These are phyloP conservation scores for Salmo trutta DNA, from an alignment of 2,797 vertebrate species.

Conservation along the genomic window DNA sequence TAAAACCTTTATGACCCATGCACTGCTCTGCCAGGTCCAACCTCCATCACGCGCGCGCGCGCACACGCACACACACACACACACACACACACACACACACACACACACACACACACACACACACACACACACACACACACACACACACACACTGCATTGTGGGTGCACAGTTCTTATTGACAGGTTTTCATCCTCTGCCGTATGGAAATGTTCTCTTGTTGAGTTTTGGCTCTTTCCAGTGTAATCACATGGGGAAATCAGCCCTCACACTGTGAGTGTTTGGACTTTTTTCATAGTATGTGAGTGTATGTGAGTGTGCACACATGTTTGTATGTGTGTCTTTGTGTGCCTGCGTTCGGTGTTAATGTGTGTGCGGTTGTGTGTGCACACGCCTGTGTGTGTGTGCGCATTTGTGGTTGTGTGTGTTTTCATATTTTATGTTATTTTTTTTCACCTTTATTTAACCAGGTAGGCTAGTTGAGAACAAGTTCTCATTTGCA, in stretches of 20 bases:
- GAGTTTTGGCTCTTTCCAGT: conserved; percentile 51
- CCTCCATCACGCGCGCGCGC: not conserved
- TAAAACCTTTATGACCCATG: not conserved
- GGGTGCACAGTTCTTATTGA: conserved; percentile 17
- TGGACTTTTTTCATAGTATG: conserved; percentile 41
- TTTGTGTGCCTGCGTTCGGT: not conserved
- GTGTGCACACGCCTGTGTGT: not conserved
- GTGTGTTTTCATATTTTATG: conserved; percentile 27
- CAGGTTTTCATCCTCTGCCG: conserved; percentile 30
- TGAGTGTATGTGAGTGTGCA: not conserved
- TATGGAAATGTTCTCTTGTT: conserved; percentile 50
- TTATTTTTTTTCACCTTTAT: too few species aligned
- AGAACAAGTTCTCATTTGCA: too few species aligned
- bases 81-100: not conserved
- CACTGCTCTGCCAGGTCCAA: not conserved
- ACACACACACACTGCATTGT: conserved; percentile 2
- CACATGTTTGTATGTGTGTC: not conserved
- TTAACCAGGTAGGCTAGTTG: too few species aligned
- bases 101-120: not conserved
- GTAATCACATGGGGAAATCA: conserved; percentile 56
- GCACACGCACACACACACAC: not conserved
- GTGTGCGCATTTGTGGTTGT: not conserved
- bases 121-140: not conserved
- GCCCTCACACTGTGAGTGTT: conserved; percentile 7
- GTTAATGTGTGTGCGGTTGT: not conserved